phyloP scores from a whole-genome alignment of 2,113 vertebrate species.

The Prunella fulvescens region DNA sequence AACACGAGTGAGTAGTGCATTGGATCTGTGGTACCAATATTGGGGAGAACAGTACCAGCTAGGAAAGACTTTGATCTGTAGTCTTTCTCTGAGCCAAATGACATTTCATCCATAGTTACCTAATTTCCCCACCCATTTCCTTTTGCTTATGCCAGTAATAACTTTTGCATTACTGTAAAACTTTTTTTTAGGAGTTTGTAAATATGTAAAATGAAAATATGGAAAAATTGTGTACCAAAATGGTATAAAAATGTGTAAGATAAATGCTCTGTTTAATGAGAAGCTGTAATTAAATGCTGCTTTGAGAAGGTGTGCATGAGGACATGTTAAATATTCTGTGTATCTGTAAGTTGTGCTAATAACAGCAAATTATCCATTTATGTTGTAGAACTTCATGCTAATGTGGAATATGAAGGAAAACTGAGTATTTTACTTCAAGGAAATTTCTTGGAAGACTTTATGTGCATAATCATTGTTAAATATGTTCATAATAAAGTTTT shows the following conservation, averaged over 20 bases:
- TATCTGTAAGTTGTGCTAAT: not conserved
- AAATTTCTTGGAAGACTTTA: constrained; percentile 18
- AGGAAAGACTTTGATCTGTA: not conserved
- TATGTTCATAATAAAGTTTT: constrained; percentile 63
- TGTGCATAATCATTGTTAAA: constrained; percentile 42
- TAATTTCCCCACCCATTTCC: not conserved
- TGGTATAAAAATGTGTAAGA: constrained; percentile 48
- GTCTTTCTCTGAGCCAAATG: not conserved
- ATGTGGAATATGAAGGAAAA: constrained; percentile 19
- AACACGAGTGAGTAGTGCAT: not conserved
- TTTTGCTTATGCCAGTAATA: constrained; percentile 34
- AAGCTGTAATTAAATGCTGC: constrained; percentile 41
- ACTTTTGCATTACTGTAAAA: constrained; percentile 56
- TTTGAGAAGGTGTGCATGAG: constrained; percentile 42
- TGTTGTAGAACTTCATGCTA: not conserved
- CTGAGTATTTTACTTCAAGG: constrained; percentile 18
- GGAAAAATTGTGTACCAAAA: constrained; percentile 39
- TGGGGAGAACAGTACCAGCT: not conserved
- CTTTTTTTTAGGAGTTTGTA: constrained; percentile 66
- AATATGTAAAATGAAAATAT: constrained; percentile 64
- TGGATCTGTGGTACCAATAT: not conserved
- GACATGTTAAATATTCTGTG: not conserved
- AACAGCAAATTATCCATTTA: not conserved
- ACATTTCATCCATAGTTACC: not conserved
- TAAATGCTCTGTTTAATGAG: constrained; percentile 30